Base-by-base conservation (phyloP, 2,113 vertebrate genomes). In the Ophiodon elongatus region DNA sequence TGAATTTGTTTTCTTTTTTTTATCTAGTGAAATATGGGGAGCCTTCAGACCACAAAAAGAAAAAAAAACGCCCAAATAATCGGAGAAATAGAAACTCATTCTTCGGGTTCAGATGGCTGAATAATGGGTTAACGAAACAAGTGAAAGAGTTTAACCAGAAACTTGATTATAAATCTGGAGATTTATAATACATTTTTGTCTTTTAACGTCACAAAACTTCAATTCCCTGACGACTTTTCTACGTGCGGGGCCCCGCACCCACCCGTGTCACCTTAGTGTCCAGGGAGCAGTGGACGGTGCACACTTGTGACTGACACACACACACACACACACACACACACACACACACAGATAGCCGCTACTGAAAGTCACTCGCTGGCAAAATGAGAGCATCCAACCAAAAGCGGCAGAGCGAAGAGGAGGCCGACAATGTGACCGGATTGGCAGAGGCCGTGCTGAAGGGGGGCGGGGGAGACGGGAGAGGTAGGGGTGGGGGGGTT, bases 351-450 rank as follows among this genome's bases (percentile, higher is more conserved):
- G 63, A 86, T 35, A 89, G 85, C 81, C 60, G 88, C 78, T 72
- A 60, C 87, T 73, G 80, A 85, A 91, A 94, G 88, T 92, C 90
- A 93, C 86, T 91, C 78, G 47, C 89, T 88, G 89, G 80, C 88
- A 88, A 92, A 94, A 92, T 87, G 90, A 92, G 91, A 89, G 74
- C 89, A 91, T 90, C 90, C 79, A 81, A 93, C 89, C 93, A 85
- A 93, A 57, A 91, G 33, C 79, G 79, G 76, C 79, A 11, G 88
- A 76, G 85, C 57, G 83, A 92, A 91, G 86, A 77, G 88, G 71
- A 87, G 88, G 80, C 83, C 37, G 15, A 59, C 35, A 76, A 80
- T 64, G 85, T 23, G 59, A 87, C 23, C 37, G 37, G 89, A 95
- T 94, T 94, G 94, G 94, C 77, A 64, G n/a, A 1, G 35, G 59